Base-by-base conservation (phyloP, 2,797 vertebrate genomes). In the Rhinatrema bivittatum region DNA sequence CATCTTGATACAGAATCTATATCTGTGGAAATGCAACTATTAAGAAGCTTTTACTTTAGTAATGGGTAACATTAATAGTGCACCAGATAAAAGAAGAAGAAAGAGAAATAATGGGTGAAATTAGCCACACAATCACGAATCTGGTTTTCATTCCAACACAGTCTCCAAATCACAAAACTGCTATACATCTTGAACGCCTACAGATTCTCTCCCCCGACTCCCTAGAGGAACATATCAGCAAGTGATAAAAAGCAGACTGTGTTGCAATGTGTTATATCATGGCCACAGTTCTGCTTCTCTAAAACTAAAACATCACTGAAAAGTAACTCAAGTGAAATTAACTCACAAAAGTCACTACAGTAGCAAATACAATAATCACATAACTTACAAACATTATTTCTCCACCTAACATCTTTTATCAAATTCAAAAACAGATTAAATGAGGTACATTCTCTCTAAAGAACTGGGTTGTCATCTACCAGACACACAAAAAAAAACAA, bases 11-110 rank as follows among this genome's bases (percentile, higher is more conserved):
- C 41, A 55, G 58, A 39, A 33, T 49, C 57, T 70, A 46, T 17
- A 65, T 27, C 29, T 56, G 50, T 22, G n/a, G n/a, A 59, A 58
- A 46, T 55, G 60, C 57, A 52, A 63, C 25, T 57, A 65, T 36
- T 72, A 74, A n/a, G n/a, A n/a, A 70, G 32, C 53, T 59, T 46
- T 54, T 2, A 34, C 54, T 60, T 71, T 52, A 70, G 59, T 32
- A 50, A 64, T 53, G 68, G 52, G 50, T 46, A 73, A 76, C 57
- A 72, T 56, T 50, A 50, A 78, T 46, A 81, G 48, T 70, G 70
- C 53, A 60, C 53, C 77, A 53, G 65, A 75, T 61, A 70, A 46
- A 7, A 72, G 24, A 41, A 60, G 64, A 36, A 51, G 53, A 39
- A 37, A 51, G 39, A 31, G 17, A 17, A 4, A 25, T 23, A 15